Base-by-base conservation (phyloP, 2,888 invertebrate genomes). In the Hemaris fuciformis region DNA sequence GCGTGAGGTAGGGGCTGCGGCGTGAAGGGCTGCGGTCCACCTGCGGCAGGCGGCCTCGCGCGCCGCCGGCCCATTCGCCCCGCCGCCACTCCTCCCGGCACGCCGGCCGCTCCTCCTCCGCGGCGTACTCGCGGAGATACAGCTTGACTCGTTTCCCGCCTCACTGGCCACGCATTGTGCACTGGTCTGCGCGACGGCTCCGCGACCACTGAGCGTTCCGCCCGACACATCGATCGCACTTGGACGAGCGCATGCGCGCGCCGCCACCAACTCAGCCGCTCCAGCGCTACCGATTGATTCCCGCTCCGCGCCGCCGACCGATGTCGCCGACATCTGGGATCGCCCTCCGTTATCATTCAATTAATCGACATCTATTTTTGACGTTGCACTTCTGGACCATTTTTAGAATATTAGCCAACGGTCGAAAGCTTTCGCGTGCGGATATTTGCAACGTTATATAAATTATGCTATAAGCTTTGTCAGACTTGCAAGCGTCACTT, bases 1-100 rank as follows among this genome's bases (percentile, higher is more conserved):
- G 93, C 85, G 95, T 94, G 87, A 95, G 95, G 93, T 95, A 95
- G 83, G 95, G 95, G 88, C 95, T 95, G 93, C 97, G 96, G 85
- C 97, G 94, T 81, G 97, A 96, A 87, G 97, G 97, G 89, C 97
- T 96, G 87, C 97, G 95, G 95, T 97, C 97, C 89, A 97, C 97
- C 87, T 97, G 97, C 85, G 97, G 97, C 93, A 97, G 82, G 94
- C 91, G 88, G 72, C 93, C 88, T 95, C 96, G 93, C 95, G 87
- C 71, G 69, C 76, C 76, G 73, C 84, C 85, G 76, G 85, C 70
- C 87, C 93, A 91, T 69, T 93, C 90, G 78, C 89, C 87, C 77
- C 92, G 93, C 71, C 94, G 92, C 83, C 93, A 93, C 69, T 93
- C 89, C 78, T 89, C 91, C 77, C 90, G 89, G 81, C 91, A 86